Evolutionary conservation across 64 coral and sea anemone species (phyloP), one percentile per base, ranked within the genome.

Genomic region (Pachyseris speciosa): DNA sequence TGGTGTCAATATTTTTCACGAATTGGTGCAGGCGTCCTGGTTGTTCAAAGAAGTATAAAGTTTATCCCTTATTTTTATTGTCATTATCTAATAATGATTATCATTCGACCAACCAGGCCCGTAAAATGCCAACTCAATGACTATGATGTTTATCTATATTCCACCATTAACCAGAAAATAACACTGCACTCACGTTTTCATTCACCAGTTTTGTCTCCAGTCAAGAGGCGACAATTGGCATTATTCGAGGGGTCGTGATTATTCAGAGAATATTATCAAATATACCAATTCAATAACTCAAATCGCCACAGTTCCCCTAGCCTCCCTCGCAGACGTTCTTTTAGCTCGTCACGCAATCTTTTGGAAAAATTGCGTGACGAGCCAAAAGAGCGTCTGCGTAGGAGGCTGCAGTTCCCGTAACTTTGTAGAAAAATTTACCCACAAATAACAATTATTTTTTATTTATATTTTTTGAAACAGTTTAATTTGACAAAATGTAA

Each of bases 391-490:
- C n/a, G n/a, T n/a, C n/a, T n/a, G n/a, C n/a, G n/a, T n/a, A n/a
- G n/a, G n/a, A n/a, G n/a, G n/a, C n/a, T n/a, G n/a, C n/a, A n/a
- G n/a, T n/a, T n/a, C n/a, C 37, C 17, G 11, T 36, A 26, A 4
- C 3, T 28, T 55, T 79, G 75, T 36, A 37, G 15, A 36, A 78
- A 79, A 37, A 57, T 79, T 32, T 28, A 74, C 9, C 25, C 19
- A 40, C 51, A 81, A 34, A 81, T 22, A n/a, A 81, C 77, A 37
- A 81, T 76, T 61, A 39, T 61, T 61, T 71, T 81, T 81, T 60
- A 61, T 60, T 40, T 81, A 61, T 81, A 81, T 81, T 61, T 27
- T 80, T 81, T 81, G 51, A 61, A 81, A 58, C 44, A 29, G 47
- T 33, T 38, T 52, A 77, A 27, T 6, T 77, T 15, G 13, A 53